A percentile compares a stretch with the other conserved stretches of the same genome.
phyloP scores from a whole-genome alignment of 1,140 invertebrate genomes.

The Reticulitermes speratus region DNA sequence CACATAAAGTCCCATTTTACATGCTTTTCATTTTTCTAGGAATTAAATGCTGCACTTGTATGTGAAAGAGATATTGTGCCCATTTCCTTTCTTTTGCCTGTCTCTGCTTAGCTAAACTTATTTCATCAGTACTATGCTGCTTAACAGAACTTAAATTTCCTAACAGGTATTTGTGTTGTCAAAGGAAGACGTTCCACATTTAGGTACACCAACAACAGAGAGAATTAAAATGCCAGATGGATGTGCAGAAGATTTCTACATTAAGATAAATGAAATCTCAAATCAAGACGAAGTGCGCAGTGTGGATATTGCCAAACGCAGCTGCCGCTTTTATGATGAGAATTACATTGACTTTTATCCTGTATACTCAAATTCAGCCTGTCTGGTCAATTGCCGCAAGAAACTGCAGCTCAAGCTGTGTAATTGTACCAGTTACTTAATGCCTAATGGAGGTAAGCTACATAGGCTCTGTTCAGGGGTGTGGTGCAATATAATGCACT shows the following conservation, averaged over 20 bases:
- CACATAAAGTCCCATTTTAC: too few relatives aligned
- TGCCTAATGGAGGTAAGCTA: slow-evolving; percentile 45
- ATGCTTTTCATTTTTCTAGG: too few relatives aligned
- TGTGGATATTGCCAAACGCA: slow-evolving; percentile 37
- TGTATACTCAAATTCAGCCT: background rate
- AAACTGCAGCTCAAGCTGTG: background rate
- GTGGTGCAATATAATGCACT: too few relatives aligned
- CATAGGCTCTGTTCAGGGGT: too few relatives aligned
- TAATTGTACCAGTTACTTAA: slow-evolving; percentile 30
- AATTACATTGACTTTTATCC: background rate
- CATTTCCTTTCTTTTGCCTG: too few relatives aligned
- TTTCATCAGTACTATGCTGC: too few relatives aligned
- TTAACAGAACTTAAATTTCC: too few relatives aligned
- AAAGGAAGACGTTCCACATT: slow-evolving; percentile 13
- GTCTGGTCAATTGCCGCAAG: background rate
- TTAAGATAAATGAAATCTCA: slow-evolving; percentile 47
- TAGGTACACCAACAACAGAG: background rate
- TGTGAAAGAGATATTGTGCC: too few relatives aligned
- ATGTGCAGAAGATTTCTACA: background rate
- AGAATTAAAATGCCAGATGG: background rate
- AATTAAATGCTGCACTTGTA: too few relatives aligned
- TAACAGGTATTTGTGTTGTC: slow-evolving; percentile 24
- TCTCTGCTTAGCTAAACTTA: too few relatives aligned
- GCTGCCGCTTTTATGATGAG: background rate
- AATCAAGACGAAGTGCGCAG: slow-evolving; percentile 44